Evolutionary conservation across 2,888 invertebrate genomes (phyloP), one percentile per base, ranked within the genome.

Genomic region (Cepaea hortensis): DNA sequence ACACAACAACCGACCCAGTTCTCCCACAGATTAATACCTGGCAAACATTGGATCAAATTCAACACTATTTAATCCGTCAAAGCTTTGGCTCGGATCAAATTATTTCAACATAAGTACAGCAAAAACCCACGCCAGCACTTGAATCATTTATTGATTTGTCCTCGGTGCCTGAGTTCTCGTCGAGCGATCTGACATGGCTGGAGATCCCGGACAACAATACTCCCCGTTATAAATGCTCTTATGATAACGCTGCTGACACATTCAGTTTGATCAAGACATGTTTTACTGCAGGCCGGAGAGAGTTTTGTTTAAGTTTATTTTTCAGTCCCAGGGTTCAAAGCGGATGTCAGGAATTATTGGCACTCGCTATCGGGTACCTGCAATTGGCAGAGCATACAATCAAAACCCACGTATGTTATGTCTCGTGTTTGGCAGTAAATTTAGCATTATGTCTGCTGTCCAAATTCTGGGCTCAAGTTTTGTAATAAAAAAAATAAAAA

Each of bases 11-110:
- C 6, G 55, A 11, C 11, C 11, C 11, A 55, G 55, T 55, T 11
- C 13, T 13, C 13, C 48, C 48, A 20, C 13, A 13, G 46, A 75
- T 75, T 75, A 75, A 46, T 9, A 48, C 3, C 6, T 7, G 48
- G 48, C 35, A 48, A 11, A 75, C 15, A 46, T 4, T 3, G 75
- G 75, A 75, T 75, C 20, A 15, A 48, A 48, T 48, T 48, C 46
- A 48, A 75, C 75, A 46, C 75, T 75, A 5, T 13, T 9, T 75
- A 75, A 75, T 75, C 75, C 75, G 75, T 55, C 55, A 55, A 55
- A 55, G 55, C 55, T 55, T 55, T 11, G 55, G 55, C 11, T 55
- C 55, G 55, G 55, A 55, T 55, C 55, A 55, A 55, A 55, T 55
- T 55, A 55, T 55, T 55, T 55, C 55, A 11, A 55, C 55, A 55